Base-by-base conservation (phyloP, 2,113 vertebrate genomes). In the Phasianus colchicus region DNA sequence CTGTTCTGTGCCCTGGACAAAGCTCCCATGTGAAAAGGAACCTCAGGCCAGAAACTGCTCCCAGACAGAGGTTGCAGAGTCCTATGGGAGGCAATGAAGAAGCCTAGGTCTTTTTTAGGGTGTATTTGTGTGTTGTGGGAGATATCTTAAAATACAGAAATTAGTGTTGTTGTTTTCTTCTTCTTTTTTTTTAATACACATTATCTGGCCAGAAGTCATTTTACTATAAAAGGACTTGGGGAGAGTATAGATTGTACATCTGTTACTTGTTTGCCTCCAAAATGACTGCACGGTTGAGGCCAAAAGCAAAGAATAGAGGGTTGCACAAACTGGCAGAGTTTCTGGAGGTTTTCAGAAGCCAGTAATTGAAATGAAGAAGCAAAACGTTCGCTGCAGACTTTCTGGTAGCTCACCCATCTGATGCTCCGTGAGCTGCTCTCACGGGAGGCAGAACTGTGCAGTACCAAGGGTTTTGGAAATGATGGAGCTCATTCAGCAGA, bases 171-270 rank as follows among this genome's bases (percentile, higher is more conserved):
- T 32, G 15, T 8, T 40, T 57, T 54, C 19, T 40, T 72, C 1
- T 22, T 16, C 12, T 29, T 36, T 13, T 40, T 63, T 70, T 40
- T 30, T n/a, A 66, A 57, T 65, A n/a, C 57, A 83, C n/a, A 50
- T 85, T 70, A 42, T 92, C 88, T 93, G 78, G 88, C 88, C 70
- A 81, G 83, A 70, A 90, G 36, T 73, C 27, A 6, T 48, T 91
- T 95, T 61, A 65, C 91, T 95, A 72, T 93, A 95, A 95, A 96
- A 95, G 91, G 94, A 54, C 48, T 94, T 18, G 80, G 86, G 89
- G 85, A 80, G 93, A 93, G 60, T 85, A 65, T 90, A 74, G 66
- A 60, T 43, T 11, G 66, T 93, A 92, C 95, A 97, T 95, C 95
- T 97, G 95, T 75, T 97, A 52, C 71, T 94, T 78, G 94, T 96